phyloP scores from a whole-genome alignment of 2,888 invertebrate species.

The Megalurothrips usitatus region DNA sequence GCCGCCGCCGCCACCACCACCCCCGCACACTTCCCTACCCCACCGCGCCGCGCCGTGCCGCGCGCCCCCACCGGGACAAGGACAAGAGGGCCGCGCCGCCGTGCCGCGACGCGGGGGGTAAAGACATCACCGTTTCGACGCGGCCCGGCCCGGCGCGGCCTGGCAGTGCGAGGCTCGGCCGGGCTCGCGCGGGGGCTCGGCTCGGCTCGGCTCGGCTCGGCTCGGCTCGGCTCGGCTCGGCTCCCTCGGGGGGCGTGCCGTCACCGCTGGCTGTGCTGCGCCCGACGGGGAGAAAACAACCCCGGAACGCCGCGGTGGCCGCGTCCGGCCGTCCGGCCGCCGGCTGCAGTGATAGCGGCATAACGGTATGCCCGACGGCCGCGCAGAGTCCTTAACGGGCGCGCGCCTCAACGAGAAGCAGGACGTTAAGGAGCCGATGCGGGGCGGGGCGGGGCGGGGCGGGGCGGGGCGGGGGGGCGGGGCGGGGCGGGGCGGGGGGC shows the following conservation, averaged over 20 bases:
- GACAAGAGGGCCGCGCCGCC: background rate
- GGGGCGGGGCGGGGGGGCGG: slow-evolving; percentile 3
- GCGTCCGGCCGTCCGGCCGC: too few relatives aligned
- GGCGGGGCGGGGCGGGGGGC: background rate
- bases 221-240: too few relatives aligned
- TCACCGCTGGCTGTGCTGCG: too few relatives aligned
- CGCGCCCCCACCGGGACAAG: background rate
- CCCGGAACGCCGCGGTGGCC: too few relatives aligned
- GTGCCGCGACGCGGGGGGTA: background rate
- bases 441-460: background rate
- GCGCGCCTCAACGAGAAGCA: too few relatives aligned
- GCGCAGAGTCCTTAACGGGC: too few relatives aligned
- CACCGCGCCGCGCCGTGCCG: background rate
- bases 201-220: too few relatives aligned
- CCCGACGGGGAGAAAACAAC: too few relatives aligned
- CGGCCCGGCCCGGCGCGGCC: background rate
- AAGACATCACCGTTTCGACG: background rate
- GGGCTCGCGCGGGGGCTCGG: too few relatives aligned
- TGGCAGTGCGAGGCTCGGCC: background rate
- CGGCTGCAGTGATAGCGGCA: too few relatives aligned
- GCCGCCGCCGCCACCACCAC: background rate
- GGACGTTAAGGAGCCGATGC: background rate
- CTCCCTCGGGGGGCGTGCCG: too few relatives aligned
- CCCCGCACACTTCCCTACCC: background rate
- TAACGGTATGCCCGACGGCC: too few relatives aligned